Base-by-base conservation (phyloP, 2,797 vertebrate species). In the Champsocephalus gunnari region DNA sequence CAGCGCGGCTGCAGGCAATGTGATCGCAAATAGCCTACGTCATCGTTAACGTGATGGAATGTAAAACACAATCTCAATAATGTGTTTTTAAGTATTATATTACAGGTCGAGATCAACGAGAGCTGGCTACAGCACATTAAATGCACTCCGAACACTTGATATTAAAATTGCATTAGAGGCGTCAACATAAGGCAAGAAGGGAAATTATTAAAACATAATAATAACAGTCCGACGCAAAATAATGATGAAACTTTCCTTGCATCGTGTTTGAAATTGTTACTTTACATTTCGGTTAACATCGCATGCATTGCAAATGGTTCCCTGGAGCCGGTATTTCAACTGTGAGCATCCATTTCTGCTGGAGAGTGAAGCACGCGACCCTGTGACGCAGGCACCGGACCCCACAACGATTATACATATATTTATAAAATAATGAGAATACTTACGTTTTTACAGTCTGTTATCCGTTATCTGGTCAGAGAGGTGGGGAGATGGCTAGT, bases 301-400 rank as follows among this genome's bases (percentile, higher is more conserved):
- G 4, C 9, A 0, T 9, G 2, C 8, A 38, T 5, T 38, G 7
- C 41, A 48, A 24, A 69, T 50, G 69, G 32, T 5, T 48, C 41
- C 77, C 38, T 16, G 51, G 24, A 19, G 43, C n/a, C 32, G 5
- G n/a, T 13, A 1, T 7, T 24, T 5, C 5, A 8, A 17, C 62
- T 3, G 7, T 0, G 43, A 68, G 83, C 76, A 77, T 85, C 77
- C 80, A 80, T 80, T 68, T 55, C 73, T 53, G 69, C 65, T 16
- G 6, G 13, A 0, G 21, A 41, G 48, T 4, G 4, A 45, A 9
- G 66, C 76, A 67, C 83, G 79, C 50, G 7, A 4, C 49, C 2
- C 14, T 2, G 34, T 11, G 14, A n/a, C 2, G 2, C 34, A 11
- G 10, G 24, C 60, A 3, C 12, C 48, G 16, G 3, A 3, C 12